A percentile compares a stretch with the other conserved stretches of the same genome.
Evolutionary conservation across 2,113 vertebrate species (phyloP).

Genomic region (Thymallus thymallus): DNA sequence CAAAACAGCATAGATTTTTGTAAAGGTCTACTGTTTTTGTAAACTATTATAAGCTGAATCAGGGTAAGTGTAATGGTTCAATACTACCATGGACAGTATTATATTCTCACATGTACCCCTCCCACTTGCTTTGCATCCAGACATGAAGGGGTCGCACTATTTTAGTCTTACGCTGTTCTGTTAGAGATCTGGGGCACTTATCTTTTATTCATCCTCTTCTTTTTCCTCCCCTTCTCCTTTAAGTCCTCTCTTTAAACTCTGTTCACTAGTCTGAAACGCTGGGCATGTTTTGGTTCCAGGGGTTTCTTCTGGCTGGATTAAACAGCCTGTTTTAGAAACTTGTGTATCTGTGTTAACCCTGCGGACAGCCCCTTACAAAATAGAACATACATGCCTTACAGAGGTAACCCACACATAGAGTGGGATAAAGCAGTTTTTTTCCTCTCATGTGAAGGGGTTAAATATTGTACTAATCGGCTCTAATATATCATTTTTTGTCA

Average conservation of each 20-base stretch:
- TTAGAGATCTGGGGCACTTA: constrained; percentile 1
- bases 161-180: neutral
- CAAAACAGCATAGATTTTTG: neutral
- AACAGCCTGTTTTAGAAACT: constrained; percentile 30
- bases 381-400: constrained; percentile 12
- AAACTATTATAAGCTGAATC: no score
- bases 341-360: constrained; percentile 34
- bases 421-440: constrained; percentile 41
- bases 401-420: neutral
- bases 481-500: constrained; percentile 60
- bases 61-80: no score
- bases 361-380: constrained; percentile 30
- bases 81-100: no score
- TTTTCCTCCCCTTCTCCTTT: constrained; percentile 12
- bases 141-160: neutral
- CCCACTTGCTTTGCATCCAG: neutral
- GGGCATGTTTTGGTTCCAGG: constrained; percentile 26
- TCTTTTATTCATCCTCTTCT: neutral
- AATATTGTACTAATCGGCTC: constrained; percentile 63
- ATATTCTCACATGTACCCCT: neutral
- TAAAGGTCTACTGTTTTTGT: no score
- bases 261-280: constrained; percentile 14
- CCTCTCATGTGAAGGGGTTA: constrained; percentile 62
- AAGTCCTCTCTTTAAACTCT: constrained; percentile 27
- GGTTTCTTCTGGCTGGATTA: constrained; percentile 16